These are phyloP conservation scores for Galerucella nymphaeae DNA, from an alignment of 2,888 invertebrate genomes.

Conservation along the genomic window DNA sequence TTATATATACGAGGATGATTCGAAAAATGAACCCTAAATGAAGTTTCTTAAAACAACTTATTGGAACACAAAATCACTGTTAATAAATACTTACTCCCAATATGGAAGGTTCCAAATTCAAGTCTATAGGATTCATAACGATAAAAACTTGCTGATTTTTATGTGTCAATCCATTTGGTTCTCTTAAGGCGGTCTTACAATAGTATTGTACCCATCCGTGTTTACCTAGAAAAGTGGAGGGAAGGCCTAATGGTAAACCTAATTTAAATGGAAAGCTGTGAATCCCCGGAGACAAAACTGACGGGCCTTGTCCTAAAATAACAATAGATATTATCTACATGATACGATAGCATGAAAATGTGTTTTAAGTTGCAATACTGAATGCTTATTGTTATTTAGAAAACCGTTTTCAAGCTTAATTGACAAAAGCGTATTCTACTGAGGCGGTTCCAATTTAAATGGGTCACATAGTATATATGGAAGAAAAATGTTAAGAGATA, in stretches of 20 bases:
- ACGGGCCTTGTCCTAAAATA: constrained; percentile 79
- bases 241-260: constrained; percentile 88
- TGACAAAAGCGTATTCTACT: no score
- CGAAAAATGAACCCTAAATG: no score
- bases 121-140: constrained; percentile 94
- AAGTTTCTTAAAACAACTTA: no score
- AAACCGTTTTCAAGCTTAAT: no score
- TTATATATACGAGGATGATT: background rate
- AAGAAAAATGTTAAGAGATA: no score
- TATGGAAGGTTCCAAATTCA: constrained; percentile 89
- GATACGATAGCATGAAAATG: no score
- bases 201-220: constrained; percentile 97
- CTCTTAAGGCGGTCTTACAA: constrained; percentile 89
- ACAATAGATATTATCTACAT: background rate
- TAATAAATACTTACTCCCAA: constrained; percentile 76
- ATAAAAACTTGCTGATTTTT: constrained; percentile 98
- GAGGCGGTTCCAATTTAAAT: no score
- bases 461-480: no score
- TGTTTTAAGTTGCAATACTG: no score
- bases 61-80: background rate
- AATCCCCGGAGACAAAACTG: constrained; percentile 89
- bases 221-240: constrained; percentile 92
- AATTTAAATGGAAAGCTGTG: constrained; percentile 96
- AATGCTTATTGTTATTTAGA: no score
- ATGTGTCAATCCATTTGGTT: constrained; percentile 89